A percentile compares a stretch with the other conserved stretches of the same genome.
These are phyloP conservation scores for Bombyx mandarina DNA, from an alignment of 1,140 invertebrate species.

Conservation along the genomic window DNA sequence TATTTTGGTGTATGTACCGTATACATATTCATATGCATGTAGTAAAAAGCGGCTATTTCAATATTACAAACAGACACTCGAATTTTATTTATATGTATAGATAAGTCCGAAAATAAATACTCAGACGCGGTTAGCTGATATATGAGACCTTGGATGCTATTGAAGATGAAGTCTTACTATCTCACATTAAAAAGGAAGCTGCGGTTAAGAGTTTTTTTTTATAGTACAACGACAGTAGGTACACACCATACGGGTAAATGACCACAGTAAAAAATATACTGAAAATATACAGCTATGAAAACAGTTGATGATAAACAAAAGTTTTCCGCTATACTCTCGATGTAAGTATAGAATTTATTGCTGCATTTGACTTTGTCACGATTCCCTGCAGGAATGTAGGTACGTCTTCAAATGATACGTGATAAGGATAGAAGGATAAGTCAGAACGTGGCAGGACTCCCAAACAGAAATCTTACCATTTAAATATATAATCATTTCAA, in stretches of 20 bases:
- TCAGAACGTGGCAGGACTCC: slow-evolving; percentile 27
- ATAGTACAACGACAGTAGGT: no score
- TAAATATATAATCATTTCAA: no score
- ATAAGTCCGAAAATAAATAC: slow-evolving; percentile 39
- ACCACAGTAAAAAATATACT: no score
- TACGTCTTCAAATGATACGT: slow-evolving; percentile 38
- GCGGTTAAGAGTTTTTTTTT: slow-evolving; percentile 21
- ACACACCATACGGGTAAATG: no score
- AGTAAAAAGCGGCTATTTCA: no score
- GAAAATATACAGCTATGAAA: no score
- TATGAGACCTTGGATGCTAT: slow-evolving; percentile 27
- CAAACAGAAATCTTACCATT: background rate
- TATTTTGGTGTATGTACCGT: no score
- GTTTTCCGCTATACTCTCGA: slow-evolving; percentile 33
- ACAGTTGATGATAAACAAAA: slow-evolving; percentile 22
- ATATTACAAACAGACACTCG: no score
- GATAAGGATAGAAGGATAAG: slow-evolving; percentile 38
- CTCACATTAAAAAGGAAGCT: slow-evolving; percentile 51
- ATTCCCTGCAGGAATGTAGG: slow-evolving; percentile 23
- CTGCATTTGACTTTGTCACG: slow-evolving; percentile 41
- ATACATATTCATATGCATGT: no score
- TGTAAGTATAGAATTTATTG: slow-evolving; percentile 46
- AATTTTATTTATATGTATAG: background rate
- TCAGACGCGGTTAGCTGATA: slow-evolving; percentile 48
- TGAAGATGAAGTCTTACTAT: slow-evolving; percentile 29